Percentiles rank a stretch among this genome's conserved stretches.
These are phyloP conservation scores for Xanthorhoe designata DNA, from an alignment of 2,888 invertebrate species.

Conservation along the genomic window DNA sequence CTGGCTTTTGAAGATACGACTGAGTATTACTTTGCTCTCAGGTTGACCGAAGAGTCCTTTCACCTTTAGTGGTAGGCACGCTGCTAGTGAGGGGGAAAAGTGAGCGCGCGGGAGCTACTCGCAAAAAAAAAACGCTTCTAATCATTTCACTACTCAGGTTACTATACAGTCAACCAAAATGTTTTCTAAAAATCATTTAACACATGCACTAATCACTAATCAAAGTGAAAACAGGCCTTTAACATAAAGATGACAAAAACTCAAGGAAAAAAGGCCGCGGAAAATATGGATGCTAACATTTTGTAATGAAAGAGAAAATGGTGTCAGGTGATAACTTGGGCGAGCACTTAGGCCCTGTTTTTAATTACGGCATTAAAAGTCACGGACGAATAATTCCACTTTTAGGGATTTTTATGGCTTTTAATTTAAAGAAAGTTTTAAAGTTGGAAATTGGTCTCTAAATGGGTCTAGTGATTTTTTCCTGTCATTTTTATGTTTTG, in stretches of 20 bases:
- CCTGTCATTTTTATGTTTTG: background rate
- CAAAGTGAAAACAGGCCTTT: too few relatives aligned
- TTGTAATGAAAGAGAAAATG: constrained; percentile 41
- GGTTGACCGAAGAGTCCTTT: too few relatives aligned
- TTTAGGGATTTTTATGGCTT: constrained; percentile 40
- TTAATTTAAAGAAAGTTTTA: constrained; percentile 30
- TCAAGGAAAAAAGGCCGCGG: constrained; percentile 43
- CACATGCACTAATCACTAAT: too few relatives aligned
- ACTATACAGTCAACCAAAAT: too few relatives aligned
- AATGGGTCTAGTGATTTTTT: background rate
- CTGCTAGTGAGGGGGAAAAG: too few relatives aligned
- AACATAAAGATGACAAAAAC: constrained; percentile 49
- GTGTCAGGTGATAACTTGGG: constrained; percentile 37
- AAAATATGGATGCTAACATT: constrained; percentile 35
- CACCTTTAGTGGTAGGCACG: too few relatives aligned
- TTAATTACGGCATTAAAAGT: constrained; percentile 59
- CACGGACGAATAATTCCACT: constrained; percentile 43
- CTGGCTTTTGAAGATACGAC: too few relatives aligned
- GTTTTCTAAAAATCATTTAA: too few relatives aligned
- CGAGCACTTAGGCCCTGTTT: constrained; percentile 40
- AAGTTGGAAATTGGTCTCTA: constrained; percentile 23
- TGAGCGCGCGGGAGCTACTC: too few relatives aligned
- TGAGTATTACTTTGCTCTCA: too few relatives aligned
- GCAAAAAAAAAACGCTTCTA: too few relatives aligned
- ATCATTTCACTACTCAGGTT: too few relatives aligned